Base-by-base conservation (phyloP, 2,113 vertebrate genomes). In the Pseudolaguvia tuberculata region DNA sequence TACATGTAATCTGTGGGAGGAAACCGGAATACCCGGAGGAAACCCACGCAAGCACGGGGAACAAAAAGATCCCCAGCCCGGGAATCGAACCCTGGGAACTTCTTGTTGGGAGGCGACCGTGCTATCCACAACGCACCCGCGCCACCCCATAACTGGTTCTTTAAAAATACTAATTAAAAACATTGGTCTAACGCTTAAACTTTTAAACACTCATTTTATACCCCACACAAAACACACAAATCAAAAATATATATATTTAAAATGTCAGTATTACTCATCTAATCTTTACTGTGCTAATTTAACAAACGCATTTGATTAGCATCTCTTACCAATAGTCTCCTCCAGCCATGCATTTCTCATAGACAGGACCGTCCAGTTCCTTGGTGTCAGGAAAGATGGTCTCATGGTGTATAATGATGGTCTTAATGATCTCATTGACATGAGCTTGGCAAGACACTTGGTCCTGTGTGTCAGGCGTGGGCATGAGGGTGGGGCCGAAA, bases 281-380 rank as follows among this genome's bases (percentile, higher is more conserved):
- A 18, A 27, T 27, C 45, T 4, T 47, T 65, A 23, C 6, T 9
- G 23, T 66, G 63, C 63, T 14, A 25, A 47, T 2, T 0, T 2
- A 66, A 66, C 62, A 66, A 14, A 63, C 25, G 21, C 25, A 25
- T 18, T 48, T 3, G 47, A 2, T 42, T 15, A 7, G 2, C 15
- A 12, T 18, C 65, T 31, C 94, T 94, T 86, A 98, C 97, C 97
- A 99, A 70, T 98, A 99, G 77, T 98, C 95, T 78, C 95, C 95
- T 52, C 95, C 94, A 71, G 96, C 94, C 97, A 99, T 99, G 81
- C 97, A 99, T 85, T 99, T 99, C 89, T 99, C 97, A 81, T 99
- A 99, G 31, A 97, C 87, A 18, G 97, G 96, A 48, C 97, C 96
- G 15, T 98, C 95, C 79, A 99, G 90, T 80, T 98, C 97, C 88